These are phyloP conservation scores for Tipula lateralis DNA, from an alignment of 2,888 invertebrate species.

Conservation along the genomic window DNA sequence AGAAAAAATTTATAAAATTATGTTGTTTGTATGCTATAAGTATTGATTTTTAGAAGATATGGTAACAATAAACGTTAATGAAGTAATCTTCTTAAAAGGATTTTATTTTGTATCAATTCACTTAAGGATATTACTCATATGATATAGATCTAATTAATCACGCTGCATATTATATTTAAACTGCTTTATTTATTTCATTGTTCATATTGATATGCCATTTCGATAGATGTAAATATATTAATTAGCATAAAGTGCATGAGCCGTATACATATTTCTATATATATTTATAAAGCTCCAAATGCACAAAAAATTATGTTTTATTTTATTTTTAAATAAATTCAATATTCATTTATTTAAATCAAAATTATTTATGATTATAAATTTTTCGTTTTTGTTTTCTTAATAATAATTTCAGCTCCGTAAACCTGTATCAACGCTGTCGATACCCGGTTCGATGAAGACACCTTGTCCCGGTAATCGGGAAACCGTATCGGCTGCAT, in stretches of 20 bases:
- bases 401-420: constrained; percentile 68
- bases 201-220: background rate
- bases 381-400: background rate
- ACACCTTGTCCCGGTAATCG: constrained; percentile 55
- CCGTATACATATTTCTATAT: background rate
- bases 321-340: too few relatives aligned
- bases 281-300: background rate
- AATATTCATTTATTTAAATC: background rate
- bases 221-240: background rate
- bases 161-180: background rate
- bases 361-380: background rate
- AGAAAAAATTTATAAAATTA: background rate
- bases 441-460: constrained; percentile 93
- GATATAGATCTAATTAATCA: background rate
- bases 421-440: constrained; percentile 95
- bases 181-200: background rate
- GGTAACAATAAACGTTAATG: background rate
- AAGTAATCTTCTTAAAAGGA: background rate
- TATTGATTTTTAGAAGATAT: background rate
- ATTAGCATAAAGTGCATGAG: background rate
- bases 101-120: background rate
- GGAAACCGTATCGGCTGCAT: constrained; percentile 58
- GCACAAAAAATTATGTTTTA: background rate
- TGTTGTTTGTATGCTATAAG: background rate
- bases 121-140: background rate